Percentiles rank a stretch among this genome's conserved stretches.
Conservation (phyloP, 2,888 invertebrate genomes). For the Schrankia costaestrigalis region DNA sequence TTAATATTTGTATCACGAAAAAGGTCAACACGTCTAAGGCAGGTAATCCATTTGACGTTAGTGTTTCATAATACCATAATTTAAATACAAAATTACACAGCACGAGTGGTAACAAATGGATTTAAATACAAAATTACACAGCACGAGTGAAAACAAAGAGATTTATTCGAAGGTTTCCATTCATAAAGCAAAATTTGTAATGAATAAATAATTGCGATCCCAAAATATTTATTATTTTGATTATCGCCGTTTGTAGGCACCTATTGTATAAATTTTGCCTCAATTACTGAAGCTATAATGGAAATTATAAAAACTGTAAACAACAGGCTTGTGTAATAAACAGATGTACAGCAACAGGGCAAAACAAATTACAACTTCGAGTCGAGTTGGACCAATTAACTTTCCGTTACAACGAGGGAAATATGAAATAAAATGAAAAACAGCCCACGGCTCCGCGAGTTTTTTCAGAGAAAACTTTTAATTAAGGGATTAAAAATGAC, state of each 20-base stretch:
- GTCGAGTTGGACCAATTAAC: slow-evolving; percentile 76
- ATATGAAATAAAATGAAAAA: slow-evolving; percentile 78
- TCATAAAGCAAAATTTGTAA: slow-evolving; percentile 19
- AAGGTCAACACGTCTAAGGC: too few relatives aligned
- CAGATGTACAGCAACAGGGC: slow-evolving; percentile 63
- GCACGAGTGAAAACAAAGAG: slow-evolving; percentile 20
- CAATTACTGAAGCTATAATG: slow-evolving; percentile 32
- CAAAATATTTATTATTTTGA: slow-evolving; percentile 25
- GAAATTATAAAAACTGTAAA: slow-evolving; percentile 51
- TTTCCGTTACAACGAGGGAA: slow-evolving; percentile 75
- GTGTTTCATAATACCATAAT: slow-evolving; percentile 23
- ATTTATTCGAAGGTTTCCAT: slow-evolving; percentile 16
- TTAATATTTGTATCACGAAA: too few relatives aligned
- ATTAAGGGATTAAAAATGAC: slow-evolving; percentile 80
- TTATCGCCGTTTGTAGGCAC: slow-evolving; percentile 10
- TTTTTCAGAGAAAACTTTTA: slow-evolving; percentile 73
- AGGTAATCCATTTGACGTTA: too few relatives aligned
- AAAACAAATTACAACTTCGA: slow-evolving; percentile 77
- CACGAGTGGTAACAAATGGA: slow-evolving; percentile 10
- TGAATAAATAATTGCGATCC: slow-evolving; percentile 25
- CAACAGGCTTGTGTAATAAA: slow-evolving; percentile 63
- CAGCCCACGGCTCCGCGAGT: slow-evolving; percentile 58
- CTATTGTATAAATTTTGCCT: slow-evolving; percentile 9
- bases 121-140: too few relatives aligned
- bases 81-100: slow-evolving; percentile 13